phyloP scores from a whole-genome alignment of 2,888 invertebrate species.

The Heteromurus nitidus region DNA sequence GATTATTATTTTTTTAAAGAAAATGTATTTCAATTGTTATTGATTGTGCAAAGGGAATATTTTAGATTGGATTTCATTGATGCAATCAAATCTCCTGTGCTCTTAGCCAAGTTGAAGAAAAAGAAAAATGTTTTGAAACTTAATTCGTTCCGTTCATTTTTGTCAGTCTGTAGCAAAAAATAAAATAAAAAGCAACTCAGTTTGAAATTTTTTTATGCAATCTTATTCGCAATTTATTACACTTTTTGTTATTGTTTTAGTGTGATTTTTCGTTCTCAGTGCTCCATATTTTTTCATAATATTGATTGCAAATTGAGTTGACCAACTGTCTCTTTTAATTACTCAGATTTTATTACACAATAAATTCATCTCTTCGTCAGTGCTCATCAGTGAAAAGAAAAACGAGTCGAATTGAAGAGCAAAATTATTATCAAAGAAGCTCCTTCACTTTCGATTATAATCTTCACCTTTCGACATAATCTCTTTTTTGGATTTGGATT shows the following conservation, averaged over 20 bases:
- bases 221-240: too few relatives aligned
- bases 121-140: conserved; percentile 17
- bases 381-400: background rate
- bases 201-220: too few relatives aligned
- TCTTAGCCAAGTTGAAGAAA: too few relatives aligned
- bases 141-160: conserved; percentile 1
- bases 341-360: too few relatives aligned
- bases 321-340: too few relatives aligned
- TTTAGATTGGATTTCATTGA: background rate
- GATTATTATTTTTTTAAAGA: conserved; percentile 16
- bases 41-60: background rate
- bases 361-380: too few relatives aligned
- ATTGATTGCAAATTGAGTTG: background rate
- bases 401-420: background rate
- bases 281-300: background rate
- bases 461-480: background rate
- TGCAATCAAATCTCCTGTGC: background rate
- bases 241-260: background rate
- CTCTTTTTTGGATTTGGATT: background rate
- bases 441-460: background rate
- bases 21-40: too few relatives aligned
- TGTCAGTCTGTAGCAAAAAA: too few relatives aligned
- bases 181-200: too few relatives aligned
- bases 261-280: conserved; percentile 9
- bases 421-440: background rate